A percentile compares a stretch with the other conserved stretches of the same genome.
phyloP scores from a whole-genome alignment of 1,140 invertebrate species.

The Platyscapa corneri region DNA sequence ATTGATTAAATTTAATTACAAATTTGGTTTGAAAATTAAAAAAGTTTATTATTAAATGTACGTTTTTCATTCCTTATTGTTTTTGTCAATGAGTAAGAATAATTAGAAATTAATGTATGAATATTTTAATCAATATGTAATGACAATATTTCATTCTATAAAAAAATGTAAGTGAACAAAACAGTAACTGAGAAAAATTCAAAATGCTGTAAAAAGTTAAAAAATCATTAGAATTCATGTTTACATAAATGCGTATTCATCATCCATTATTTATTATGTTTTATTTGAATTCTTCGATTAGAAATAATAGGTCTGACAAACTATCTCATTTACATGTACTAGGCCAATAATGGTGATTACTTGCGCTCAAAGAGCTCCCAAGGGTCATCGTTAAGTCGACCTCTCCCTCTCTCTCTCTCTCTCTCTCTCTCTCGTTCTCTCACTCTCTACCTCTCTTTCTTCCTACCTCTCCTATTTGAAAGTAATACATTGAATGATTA shows the following conservation, averaged over 20 bases:
- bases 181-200: neutral
- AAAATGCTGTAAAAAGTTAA: neutral
- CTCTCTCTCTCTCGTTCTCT: neutral
- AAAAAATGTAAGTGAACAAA: too few species aligned
- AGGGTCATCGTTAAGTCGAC: constrained; percentile 27
- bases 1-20: too few species aligned
- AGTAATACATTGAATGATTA: constrained; percentile 24
- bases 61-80: too few species aligned
- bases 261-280: neutral
- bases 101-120: too few species aligned
- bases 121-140: too few species aligned
- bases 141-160: too few species aligned
- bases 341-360: constrained; percentile 32
- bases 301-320: neutral
- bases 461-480: neutral
- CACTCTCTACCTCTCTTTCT: neutral
- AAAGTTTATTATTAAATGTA: too few species aligned
- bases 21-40: too few species aligned
- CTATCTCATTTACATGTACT: neutral
- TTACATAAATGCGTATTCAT: neutral
- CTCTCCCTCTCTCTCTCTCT: neutral
- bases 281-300: neutral
- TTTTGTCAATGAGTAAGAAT: too few species aligned
- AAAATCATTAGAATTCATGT: neutral
- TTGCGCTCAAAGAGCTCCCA: neutral